Evolutionary conservation across 2,797 vertebrate species (phyloP).

Genomic region (Anisognathus igniventris): DNA sequence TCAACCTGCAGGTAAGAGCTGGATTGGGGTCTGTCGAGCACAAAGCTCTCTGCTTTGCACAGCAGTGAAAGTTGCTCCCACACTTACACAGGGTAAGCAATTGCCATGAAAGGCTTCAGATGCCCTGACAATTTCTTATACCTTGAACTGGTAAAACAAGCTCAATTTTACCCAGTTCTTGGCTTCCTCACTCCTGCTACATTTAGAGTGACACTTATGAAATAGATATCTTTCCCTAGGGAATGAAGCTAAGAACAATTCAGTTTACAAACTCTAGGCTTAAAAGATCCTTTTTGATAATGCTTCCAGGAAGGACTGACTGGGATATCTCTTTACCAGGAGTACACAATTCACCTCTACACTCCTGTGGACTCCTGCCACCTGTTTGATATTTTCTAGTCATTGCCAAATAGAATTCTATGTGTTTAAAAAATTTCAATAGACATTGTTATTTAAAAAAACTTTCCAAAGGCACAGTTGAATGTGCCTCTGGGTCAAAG

Average conservation of each 20-base stretch:
- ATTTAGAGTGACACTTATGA: conserved; percentile 12
- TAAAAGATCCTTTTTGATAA: not conserved
- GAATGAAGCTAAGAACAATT: not conserved
- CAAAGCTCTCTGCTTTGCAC: not conserved
- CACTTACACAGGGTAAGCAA: not conserved
- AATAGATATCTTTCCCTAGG: not conserved
- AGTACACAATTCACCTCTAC: not conserved
- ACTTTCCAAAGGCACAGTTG: conserved; percentile 41
- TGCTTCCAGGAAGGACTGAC: not conserved
- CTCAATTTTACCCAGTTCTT: not conserved
- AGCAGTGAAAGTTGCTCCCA: not conserved
- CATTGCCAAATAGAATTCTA: conserved; percentile 37
- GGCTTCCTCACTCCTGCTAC: not conserved
- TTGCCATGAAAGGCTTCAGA: not conserved
- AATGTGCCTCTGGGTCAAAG: conserved; percentile 37
- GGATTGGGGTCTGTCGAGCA: not conserved
- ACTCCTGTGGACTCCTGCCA: not conserved
- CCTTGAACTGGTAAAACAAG: not conserved
- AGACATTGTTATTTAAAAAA: conserved; percentile 54
- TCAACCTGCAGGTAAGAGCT: not conserved
- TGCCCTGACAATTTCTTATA: not conserved
- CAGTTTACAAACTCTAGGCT: conserved; percentile 7
- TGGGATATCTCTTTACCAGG: not conserved
- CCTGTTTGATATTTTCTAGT: not conserved
- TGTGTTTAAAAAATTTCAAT: conserved; percentile 40